Evolutionary conservation across 2,888 invertebrate species (phyloP), one percentile per base, ranked within the genome.

Genomic region (Protonemura montana): DNA sequence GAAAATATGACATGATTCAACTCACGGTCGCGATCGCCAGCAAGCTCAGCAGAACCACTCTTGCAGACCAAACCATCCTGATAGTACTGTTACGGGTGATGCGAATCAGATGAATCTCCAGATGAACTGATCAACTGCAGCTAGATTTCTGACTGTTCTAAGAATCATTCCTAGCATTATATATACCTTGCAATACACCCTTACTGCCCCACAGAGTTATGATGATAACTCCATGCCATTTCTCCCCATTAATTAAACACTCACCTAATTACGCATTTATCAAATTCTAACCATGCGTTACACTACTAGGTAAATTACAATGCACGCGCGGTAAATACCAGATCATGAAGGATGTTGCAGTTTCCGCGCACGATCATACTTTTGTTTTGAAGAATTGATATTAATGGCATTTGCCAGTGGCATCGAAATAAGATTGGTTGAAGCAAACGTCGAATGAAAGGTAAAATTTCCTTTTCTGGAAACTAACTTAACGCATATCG

Each of bases 281-380:
- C 59, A 59, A 21, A 59, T 59, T 21, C 59, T 13, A 59, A 21
- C 2, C 13, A 1, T 59, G 13, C 21, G 59, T 13, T 59, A 21
- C 13, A 59, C 21, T 59, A 21, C 59, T 59, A 2, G 21, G 59
- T 21, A 59, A 59, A 59, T 59, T 59, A 59, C 59, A 59, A 59
- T 59, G 59, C 59, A 59, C 2, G 59, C n/a, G n/a, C 1, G 13
- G 59, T 59, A 59, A 59, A 59, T 59, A 59, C 59, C 21, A 59
- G 59, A 59, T 59, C 59, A 59, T 59, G 59, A 59, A 59, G 59
- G 59, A 59, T 59, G 59, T 59, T 59, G 59, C 59, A 59, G 59
- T 21, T 59, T 13, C 21, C 13, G 59, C 59, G 13, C 59, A 13
- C 59, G 59, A 59, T 59, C 21, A 59, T 59, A 59, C 59, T 59